A percentile compares a stretch with the other conserved stretches of the same genome.
phyloP scores from a whole-genome alignment of 2,797 vertebrate species.

The Sebastes variabilis region DNA sequence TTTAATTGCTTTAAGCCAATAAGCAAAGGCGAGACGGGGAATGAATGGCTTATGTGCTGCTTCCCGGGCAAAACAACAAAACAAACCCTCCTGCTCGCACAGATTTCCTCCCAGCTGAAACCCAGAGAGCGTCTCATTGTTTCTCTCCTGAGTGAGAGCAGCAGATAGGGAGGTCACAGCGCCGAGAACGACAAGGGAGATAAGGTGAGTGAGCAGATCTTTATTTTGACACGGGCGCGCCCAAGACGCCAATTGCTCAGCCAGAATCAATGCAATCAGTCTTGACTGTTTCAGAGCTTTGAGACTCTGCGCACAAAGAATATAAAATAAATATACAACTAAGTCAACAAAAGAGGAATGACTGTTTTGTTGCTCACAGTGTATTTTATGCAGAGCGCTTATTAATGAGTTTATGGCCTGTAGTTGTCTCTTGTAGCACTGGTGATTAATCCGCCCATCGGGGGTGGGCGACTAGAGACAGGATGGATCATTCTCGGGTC shows the following conservation, averaged over 20 bases:
- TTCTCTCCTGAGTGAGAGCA: conserved; percentile 38
- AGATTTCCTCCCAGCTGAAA: conserved; percentile 55
- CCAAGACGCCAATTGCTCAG: conserved; percentile 11
- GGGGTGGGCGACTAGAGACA: conserved; percentile 11
- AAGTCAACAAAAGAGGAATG: conserved; percentile 1
- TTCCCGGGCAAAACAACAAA: conserved; percentile 45
- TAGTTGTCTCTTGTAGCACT: conserved; percentile 30
- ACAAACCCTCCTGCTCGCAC: conserved; percentile 48
- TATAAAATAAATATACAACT: conserved; percentile 6
- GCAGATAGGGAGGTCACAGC: conserved; percentile 46
- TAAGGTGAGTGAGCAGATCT: conserved; percentile 37
- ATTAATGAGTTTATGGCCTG: conserved; percentile 56
- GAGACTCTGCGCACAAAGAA: conserved; percentile 8
- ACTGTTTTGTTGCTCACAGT: conserved; percentile 29
- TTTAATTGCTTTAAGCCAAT: conserved; percentile 75
- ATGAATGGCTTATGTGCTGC: conserved; percentile 50
- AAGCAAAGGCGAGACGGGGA: conserved; percentile 47
- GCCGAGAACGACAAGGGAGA: conserved; percentile 12
- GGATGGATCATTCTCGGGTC: conserved; percentile 38
- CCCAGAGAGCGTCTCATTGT: conserved; percentile 57
- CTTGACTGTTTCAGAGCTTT: background rate
- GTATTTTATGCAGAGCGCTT: conserved; percentile 23
- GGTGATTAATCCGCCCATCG: conserved; percentile 60
- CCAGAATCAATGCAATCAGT: conserved; percentile 29
- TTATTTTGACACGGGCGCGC: conserved; percentile 40